Percentiles rank a stretch among this genome's conserved stretches.
These are phyloP conservation scores for Rissa tridactyla DNA, from an alignment of 2,113 vertebrate species.

Conservation along the genomic window DNA sequence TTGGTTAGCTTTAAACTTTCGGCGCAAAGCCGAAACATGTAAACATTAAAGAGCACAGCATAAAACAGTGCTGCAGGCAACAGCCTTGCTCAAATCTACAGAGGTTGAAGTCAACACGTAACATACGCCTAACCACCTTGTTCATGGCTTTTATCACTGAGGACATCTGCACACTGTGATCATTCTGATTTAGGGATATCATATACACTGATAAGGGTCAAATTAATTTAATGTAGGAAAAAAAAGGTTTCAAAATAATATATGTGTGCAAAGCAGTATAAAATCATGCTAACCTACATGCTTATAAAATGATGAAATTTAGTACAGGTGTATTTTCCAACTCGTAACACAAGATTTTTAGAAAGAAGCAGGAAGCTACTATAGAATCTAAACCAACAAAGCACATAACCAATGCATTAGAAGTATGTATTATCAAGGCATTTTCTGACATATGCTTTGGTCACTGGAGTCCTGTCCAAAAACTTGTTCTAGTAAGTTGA, in stretches of 20 bases:
- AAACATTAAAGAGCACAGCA: conserved; percentile 32
- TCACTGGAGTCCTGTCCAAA: not conserved
- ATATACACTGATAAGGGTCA: not conserved
- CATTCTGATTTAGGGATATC: not conserved
- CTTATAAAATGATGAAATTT: not conserved
- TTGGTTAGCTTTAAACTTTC: not conserved
- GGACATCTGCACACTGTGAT: conserved; percentile 22
- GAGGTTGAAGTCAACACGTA: conserved; percentile 39
- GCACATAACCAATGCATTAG: not conserved
- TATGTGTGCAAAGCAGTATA: not conserved
- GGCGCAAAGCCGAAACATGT: not conserved
- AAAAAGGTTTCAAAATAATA: conserved; percentile 47
- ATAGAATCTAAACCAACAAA: not conserved
- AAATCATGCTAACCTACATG: not conserved
- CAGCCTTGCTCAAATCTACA: conserved; percentile 41
- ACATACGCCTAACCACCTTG: conserved; percentile 30
- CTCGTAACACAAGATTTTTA: not conserved
- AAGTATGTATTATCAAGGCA: not conserved
- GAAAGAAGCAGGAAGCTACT: not conserved
- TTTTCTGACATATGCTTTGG: not conserved
- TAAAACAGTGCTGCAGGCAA: conserved; percentile 49
- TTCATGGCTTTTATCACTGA: conserved; percentile 48
- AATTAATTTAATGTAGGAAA: conserved; percentile 41
- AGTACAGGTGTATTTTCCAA: not conserved
- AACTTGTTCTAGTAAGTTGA: not conserved